Evolutionary conservation across 2,888 invertebrate species (phyloP).

Genomic region (Aporophyla lueneburgensis): DNA sequence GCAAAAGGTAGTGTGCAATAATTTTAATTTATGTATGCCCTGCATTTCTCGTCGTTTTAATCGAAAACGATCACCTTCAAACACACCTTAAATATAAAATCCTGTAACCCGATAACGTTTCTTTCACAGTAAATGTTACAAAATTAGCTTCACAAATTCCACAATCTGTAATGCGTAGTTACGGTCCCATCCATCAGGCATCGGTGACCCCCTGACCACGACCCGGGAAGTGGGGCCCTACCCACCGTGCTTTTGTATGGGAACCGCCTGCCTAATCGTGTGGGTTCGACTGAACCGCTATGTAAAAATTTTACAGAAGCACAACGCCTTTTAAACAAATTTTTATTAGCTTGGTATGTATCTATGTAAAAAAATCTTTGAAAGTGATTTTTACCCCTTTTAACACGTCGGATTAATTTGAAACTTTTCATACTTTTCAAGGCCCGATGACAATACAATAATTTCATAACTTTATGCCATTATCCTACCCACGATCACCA

Average conservation of each 20-base stretch:
- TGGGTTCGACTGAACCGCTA: constrained; percentile 29
- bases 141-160: constrained; percentile 35
- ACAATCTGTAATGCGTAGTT: constrained; percentile 70
- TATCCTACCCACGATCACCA: too few relatives aligned
- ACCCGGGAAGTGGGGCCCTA: constrained; percentile 69
- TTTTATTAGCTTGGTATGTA: too few relatives aligned
- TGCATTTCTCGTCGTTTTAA: background rate
- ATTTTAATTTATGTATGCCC: too few relatives aligned
- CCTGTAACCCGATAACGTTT: background rate
- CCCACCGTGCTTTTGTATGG: constrained; percentile 62
- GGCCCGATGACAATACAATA: too few relatives aligned
- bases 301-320: constrained; percentile 35
- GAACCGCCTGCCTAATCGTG: constrained; percentile 36
- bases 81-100: background rate
- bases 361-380: too few relatives aligned
- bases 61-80: background rate
- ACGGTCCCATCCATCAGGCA: constrained; percentile 73
- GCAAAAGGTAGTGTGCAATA: too few relatives aligned
- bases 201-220: constrained; percentile 70
- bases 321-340: constrained; percentile 5
- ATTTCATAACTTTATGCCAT: too few relatives aligned
- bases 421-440: too few relatives aligned
- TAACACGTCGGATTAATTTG: too few relatives aligned
- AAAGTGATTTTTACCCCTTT: too few relatives aligned
- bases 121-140: constrained; percentile 12